Base-by-base conservation (phyloP, 1,140 invertebrate species). In the Ctenoplectra terminalis region DNA sequence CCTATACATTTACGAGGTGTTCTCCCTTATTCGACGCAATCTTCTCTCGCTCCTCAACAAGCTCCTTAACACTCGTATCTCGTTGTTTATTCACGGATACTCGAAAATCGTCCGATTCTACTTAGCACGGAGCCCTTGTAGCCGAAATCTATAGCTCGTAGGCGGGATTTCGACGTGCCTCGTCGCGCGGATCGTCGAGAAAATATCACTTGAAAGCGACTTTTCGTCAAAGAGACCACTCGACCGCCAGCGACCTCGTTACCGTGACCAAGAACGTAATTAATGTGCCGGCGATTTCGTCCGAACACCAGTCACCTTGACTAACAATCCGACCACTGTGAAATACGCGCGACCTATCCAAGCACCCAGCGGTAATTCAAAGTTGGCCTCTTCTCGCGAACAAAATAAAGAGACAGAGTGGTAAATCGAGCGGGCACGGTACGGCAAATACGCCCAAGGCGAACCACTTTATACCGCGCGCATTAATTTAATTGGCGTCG, bases 211-310 rank as follows among this genome's bases (percentile, higher is more conserved):
- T 1, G 26, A 1, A 9, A 4, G 34, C 1, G 20, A 7, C n/a
- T 43, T 31, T 26, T 31, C 61, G 48, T 54, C n/a, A 29, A 54
- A 29, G 74, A 54, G 20, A 31, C 48, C 61, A 43, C 46, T 52
- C 23, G 54, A 58, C 8, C 40, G 37, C n/a, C 20, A 4, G 34
- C 61, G 61, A 56, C 73, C 73, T 76, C 61, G 48, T 73, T 73
- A 46, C 54, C 56, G n/a, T 13, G 9, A 5, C 40, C 43, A 34
- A 66, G n/a, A 66, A 43, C 34, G n/a, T 66, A 76, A 76, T 76
- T 75, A 75, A 75, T 63, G 60, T 46, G 5, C 72, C 31, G 31
- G 15, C 54, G 70, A 72, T 43, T 43, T 50, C 60, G 13, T 50
- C 23, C 46, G 56, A 37, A 46, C 11, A 63, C 46, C 43, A 43